Conservation (phyloP, 2,888 invertebrate species). For the Polydrusus pterygomalis region DNA sequence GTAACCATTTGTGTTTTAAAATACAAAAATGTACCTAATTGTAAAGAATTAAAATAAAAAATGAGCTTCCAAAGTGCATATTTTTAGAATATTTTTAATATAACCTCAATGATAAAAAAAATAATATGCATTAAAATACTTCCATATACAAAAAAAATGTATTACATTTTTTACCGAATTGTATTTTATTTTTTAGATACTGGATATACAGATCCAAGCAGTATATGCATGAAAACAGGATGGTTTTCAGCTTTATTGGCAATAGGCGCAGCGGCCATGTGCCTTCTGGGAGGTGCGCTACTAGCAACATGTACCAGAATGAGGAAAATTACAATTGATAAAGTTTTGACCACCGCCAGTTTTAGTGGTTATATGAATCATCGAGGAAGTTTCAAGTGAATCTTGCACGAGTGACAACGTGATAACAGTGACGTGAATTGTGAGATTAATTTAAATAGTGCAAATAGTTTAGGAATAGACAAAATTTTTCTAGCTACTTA, state of each 20-base stretch:
- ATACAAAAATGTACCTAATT: too few relatives aligned
- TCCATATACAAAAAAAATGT: too few relatives aligned
- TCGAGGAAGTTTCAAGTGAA: conserved; percentile 70
- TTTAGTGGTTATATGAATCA: conserved; percentile 72
- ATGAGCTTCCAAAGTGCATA: too few relatives aligned
- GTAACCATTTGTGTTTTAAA: too few relatives aligned
- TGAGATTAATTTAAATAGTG: conserved; percentile 7
- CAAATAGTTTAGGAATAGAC: conserved; percentile 1
- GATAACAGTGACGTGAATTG: neutral
- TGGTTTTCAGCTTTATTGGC: conserved; percentile 75
- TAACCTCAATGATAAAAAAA: too few relatives aligned
- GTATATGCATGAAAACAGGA: conserved; percentile 72
- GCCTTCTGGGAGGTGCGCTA: conserved; percentile 82
- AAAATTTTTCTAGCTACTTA: neutral
- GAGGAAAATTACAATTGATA: conserved; percentile 74
- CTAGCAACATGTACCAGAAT: conserved; percentile 86
- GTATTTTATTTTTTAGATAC: conserved; percentile 53
- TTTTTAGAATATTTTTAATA: too few relatives aligned
- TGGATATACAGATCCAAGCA: conserved; percentile 65
- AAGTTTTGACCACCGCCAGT: conserved; percentile 67
- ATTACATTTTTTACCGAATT: too few relatives aligned
- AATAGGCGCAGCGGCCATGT: conserved; percentile 74
- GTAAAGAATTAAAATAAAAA: too few relatives aligned
- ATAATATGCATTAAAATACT: too few relatives aligned
- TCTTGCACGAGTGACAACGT: neutral